A percentile compares a stretch with the other conserved stretches of the same genome.
Evolutionary conservation across 2,797 vertebrate genomes (phyloP).

Genomic region (Coilia nasus): DNA sequence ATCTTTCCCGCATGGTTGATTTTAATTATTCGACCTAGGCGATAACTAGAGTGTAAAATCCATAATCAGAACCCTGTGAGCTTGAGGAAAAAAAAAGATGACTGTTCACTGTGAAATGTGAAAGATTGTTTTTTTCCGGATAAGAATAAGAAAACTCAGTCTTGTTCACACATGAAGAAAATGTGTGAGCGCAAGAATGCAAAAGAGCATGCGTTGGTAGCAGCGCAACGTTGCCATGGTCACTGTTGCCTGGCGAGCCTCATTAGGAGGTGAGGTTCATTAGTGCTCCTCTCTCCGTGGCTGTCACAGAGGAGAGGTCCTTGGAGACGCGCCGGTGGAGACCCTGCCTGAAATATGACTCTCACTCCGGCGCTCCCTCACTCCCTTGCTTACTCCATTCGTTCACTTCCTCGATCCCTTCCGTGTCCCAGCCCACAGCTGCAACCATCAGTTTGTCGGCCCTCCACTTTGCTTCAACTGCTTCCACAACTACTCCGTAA

Average conservation of each 20-base stretch:
- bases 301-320: slow-evolving; percentile 36
- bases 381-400: too few species aligned
- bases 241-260: slow-evolving; percentile 47
- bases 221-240: slow-evolving; percentile 54
- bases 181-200: slow-evolving; percentile 22
- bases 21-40: slow-evolving; percentile 10
- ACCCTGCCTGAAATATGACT: slow-evolving; percentile 50
- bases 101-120: not conserved
- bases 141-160: not conserved
- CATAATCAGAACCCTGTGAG: slow-evolving; percentile 13
- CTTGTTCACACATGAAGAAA: slow-evolving; percentile 3
- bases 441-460: not conserved
- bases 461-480: not conserved
- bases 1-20: slow-evolving; percentile 21
- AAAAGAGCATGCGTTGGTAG: slow-evolving; percentile 24
- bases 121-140: not conserved
- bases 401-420: not conserved
- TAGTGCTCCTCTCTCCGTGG: slow-evolving; percentile 37
- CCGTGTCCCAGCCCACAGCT: not conserved
- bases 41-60: slow-evolving; percentile 14
- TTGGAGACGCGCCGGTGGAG: slow-evolving; percentile 41
- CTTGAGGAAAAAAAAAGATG: not conserved
- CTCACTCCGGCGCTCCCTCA: not conserved
- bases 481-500: not conserved
- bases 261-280: slow-evolving; percentile 52